A percentile compares a stretch with the other conserved stretches of the same genome.
These are phyloP conservation scores for Daboia siamensis DNA, from an alignment of 2,113 vertebrate genomes.

Conservation along the genomic window DNA sequence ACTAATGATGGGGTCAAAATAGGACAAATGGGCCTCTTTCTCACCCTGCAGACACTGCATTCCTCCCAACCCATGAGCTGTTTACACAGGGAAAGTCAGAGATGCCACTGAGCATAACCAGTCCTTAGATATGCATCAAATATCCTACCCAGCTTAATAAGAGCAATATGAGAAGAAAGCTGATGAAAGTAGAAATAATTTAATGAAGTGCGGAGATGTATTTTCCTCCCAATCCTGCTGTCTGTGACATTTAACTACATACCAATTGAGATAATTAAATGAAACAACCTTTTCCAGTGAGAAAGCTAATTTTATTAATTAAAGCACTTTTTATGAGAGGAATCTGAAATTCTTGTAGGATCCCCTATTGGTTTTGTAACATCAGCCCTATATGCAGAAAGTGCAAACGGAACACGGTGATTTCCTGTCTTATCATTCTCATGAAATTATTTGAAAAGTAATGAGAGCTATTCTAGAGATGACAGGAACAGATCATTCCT, in stretches of 20 bases:
- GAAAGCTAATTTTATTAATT: conserved; percentile 41
- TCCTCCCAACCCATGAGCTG: not conserved
- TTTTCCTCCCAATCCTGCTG: not conserved
- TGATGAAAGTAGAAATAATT: not conserved
- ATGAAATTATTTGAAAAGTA: conserved; percentile 39
- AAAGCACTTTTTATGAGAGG: conserved; percentile 23
- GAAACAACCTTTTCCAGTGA: conserved; percentile 34
- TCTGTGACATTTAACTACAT: conserved; percentile 1
- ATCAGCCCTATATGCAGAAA: conserved; percentile 32
- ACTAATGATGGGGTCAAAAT: not conserved
- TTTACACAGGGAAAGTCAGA: not conserved
- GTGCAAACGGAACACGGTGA: conserved; percentile 21
- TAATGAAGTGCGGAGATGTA: not conserved
- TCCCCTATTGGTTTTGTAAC: not conserved
- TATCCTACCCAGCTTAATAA: not conserved
- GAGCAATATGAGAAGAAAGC: not conserved
- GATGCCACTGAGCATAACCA: not conserved
- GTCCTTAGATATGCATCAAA: not conserved
- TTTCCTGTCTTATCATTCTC: not conserved
- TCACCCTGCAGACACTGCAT: not conserved
- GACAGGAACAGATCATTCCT: conserved; percentile 26
- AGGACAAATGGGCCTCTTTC: not conserved
- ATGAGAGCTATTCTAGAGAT: conserved; percentile 16
- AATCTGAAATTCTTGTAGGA: conserved; percentile 23
- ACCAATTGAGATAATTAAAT: conserved; percentile 23